Percentiles rank a stretch among this genome's conserved stretches.
Evolutionary conservation across 2,113 vertebrate genomes (phyloP).

Genomic region (Aegypius monachus): DNA sequence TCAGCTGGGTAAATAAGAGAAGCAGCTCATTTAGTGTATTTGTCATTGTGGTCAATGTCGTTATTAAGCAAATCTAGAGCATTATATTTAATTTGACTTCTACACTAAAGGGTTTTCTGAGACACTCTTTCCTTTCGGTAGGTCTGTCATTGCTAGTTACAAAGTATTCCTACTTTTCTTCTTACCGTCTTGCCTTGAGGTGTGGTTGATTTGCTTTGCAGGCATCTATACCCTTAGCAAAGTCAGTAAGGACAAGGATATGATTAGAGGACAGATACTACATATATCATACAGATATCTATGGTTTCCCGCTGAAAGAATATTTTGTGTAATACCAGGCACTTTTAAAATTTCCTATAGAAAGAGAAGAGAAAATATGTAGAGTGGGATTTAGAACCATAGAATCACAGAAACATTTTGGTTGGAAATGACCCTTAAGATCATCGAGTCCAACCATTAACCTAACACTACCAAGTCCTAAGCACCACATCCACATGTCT

Average conservation of each 20-base stretch:
- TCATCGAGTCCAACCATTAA: neutral
- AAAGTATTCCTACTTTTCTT: neutral
- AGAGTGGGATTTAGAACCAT: neutral
- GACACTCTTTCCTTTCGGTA: neutral
- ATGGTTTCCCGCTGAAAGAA: accelerated
- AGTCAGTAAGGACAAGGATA: neutral
- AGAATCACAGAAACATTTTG: neutral
- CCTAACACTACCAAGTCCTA: neutral
- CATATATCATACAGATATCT: neutral
- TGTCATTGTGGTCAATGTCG: neutral
- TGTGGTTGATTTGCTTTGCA: neutral
- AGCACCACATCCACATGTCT: accelerated
- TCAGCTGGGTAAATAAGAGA: neutral
- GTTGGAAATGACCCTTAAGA: neutral
- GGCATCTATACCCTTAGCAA: neutral
- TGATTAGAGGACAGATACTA: neutral
- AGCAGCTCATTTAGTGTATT: neutral
- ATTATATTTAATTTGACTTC: neutral
- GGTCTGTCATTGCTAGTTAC: neutral
- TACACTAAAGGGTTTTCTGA: neutral
- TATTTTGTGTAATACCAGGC: neutral
- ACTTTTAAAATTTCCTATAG: neutral
- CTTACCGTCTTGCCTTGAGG: neutral
- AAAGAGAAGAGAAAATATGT: neutral
- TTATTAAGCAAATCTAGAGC: neutral